These are phyloP conservation scores for Gymnodraco acuticeps DNA, from an alignment of 2,797 vertebrate species.

Conservation along the genomic window DNA sequence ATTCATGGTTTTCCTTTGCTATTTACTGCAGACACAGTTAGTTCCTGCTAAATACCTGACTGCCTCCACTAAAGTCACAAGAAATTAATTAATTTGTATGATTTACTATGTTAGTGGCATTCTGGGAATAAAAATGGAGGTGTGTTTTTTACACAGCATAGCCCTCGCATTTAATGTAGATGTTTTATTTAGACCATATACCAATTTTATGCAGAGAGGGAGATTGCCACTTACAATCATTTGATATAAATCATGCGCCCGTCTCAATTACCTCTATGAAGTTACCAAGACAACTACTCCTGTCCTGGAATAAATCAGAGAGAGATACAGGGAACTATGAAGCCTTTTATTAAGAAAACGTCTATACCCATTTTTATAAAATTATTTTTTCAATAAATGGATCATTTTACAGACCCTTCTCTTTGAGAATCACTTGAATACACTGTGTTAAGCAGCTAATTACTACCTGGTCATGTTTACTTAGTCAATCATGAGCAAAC, in stretches of 20 bases:
- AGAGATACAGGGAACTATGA: slow-evolving; percentile 4
- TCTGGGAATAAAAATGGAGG: slow-evolving; percentile 14
- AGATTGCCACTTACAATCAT: slow-evolving; percentile 24
- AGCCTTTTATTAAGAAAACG: no score
- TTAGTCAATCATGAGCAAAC: neutral
- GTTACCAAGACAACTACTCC: slow-evolving; percentile 11
- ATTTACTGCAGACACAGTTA: slow-evolving; percentile 34
- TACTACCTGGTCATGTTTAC: neutral
- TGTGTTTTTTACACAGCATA: slow-evolving; percentile 26
- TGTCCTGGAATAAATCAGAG: neutral
- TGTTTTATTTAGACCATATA: slow-evolving; percentile 45
- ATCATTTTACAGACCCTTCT: no score
- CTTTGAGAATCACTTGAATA: neutral
- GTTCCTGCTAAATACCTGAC: slow-evolving; percentile 34
- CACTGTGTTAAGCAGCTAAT: neutral
- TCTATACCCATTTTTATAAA: no score
- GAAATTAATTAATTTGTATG: slow-evolving; percentile 42
- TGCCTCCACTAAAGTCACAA: slow-evolving; percentile 28
- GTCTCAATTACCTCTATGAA: slow-evolving; percentile 18
- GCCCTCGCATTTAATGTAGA: slow-evolving; percentile 20
- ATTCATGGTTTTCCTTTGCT: slow-evolving; percentile 14
- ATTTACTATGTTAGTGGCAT: slow-evolving; percentile 47
- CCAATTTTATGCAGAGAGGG: slow-evolving; percentile 28
- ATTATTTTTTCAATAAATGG: no score
- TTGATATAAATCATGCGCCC: slow-evolving; percentile 36